These are phyloP conservation scores for Potamarius usumacintae DNA, from an alignment of 2,113 vertebrate species.

Conservation along the genomic window DNA sequence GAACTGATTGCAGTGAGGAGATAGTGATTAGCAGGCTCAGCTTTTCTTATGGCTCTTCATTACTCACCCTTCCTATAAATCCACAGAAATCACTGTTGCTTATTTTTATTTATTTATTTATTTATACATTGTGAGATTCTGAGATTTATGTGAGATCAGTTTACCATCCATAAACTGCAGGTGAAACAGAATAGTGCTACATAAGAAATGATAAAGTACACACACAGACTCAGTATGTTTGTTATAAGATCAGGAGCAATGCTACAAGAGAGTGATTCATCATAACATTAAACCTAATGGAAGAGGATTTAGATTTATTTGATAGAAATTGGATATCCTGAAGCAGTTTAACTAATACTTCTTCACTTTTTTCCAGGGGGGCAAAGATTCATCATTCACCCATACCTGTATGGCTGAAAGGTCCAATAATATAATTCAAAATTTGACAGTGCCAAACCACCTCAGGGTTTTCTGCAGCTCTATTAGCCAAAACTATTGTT, in stretches of 20 bases:
- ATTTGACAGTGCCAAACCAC: conserved; percentile 45
- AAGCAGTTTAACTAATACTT: conserved; percentile 43
- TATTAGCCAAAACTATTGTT: conserved; percentile 34
- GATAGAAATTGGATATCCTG: conserved; percentile 41
- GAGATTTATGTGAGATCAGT: background rate
- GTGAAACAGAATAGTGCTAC: background rate
- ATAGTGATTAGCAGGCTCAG: background rate
- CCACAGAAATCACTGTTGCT: background rate
- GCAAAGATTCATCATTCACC: conserved; percentile 35
- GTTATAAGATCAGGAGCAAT: conserved; percentile 25
- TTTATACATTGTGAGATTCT: background rate
- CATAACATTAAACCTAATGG: conserved; percentile 21
- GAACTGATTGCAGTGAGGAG: background rate
- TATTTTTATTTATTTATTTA: too few relatives aligned
- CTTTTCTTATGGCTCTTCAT: background rate
- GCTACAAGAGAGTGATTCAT: conserved; percentile 37
- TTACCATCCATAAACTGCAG: background rate
- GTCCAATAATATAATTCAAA: conserved; percentile 47
- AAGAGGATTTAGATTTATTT: conserved; percentile 35
- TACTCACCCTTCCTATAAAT: background rate
- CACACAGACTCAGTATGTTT: conserved; percentile 19
- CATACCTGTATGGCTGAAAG: conserved; percentile 30
- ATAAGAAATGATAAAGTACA: conserved; percentile 5
- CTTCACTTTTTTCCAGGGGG: conserved; percentile 35
- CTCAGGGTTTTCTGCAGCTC: conserved; percentile 32